A percentile compares a stretch with the other conserved stretches of the same genome.
These are phyloP conservation scores for Acrocera orbiculus DNA, from an alignment of 2,888 invertebrate species.

Conservation along the genomic window DNA sequence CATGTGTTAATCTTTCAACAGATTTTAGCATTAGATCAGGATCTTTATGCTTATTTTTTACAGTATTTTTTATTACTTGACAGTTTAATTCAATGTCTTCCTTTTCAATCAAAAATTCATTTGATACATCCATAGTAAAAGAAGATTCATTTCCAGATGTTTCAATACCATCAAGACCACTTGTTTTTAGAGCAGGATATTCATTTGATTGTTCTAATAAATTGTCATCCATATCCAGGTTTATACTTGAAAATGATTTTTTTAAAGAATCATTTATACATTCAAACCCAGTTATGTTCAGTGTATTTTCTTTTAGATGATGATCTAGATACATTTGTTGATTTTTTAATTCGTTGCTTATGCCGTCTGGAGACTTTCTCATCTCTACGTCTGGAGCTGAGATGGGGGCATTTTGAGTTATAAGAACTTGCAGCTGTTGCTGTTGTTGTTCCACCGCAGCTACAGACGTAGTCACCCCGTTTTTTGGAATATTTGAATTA, in stretches of 20 bases:
- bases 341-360: slow-evolving; percentile 10
- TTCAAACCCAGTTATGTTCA: slow-evolving; percentile 17
- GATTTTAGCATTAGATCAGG: slow-evolving; percentile 52
- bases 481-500: slow-evolving; percentile 39
- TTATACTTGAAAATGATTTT: slow-evolving; percentile 16
- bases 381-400: slow-evolving; percentile 36
- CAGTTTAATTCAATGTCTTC: slow-evolving; percentile 20
- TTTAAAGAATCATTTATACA: slow-evolving; percentile 7
- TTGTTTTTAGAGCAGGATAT: slow-evolving; percentile 29
- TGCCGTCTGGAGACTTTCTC: slow-evolving; percentile 24
- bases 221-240: too few relatives aligned
- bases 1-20: slow-evolving; percentile 44
- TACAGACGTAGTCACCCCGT: slow-evolving; percentile 58
- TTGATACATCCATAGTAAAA: slow-evolving; percentile 33
- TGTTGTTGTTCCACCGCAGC: slow-evolving; percentile 34
- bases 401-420: slow-evolving; percentile 30
- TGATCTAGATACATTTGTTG: slow-evolving; percentile 17
- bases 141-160: slow-evolving; percentile 30
- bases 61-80: slow-evolving; percentile 4
- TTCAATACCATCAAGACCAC: slow-evolving; percentile 23
- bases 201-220: slow-evolving; percentile 31
- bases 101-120: slow-evolving; percentile 29
- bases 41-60: slow-evolving; percentile 35
- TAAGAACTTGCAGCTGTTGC: slow-evolving; percentile 28
- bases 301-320: slow-evolving; percentile 11